Evolutionary conservation across 2,113 vertebrate genomes (phyloP).

Genomic region (Zootoca vivipara): DNA sequence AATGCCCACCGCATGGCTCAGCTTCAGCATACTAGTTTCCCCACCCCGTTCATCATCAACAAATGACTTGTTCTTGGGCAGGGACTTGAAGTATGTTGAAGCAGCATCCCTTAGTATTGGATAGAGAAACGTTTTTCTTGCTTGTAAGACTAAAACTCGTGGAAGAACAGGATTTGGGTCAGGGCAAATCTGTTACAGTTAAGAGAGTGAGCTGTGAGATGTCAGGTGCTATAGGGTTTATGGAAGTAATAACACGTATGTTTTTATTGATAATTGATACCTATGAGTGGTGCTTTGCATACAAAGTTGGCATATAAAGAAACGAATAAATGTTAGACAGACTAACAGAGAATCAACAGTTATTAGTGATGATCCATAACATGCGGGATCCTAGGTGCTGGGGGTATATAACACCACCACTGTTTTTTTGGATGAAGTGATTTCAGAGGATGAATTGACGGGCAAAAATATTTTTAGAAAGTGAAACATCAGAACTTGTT

Average conservation of each 20-base stretch:
- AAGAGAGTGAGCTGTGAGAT: neutral
- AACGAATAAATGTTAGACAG: too few relatives aligned
- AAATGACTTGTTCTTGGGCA: neutral
- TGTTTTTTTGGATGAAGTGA: neutral
- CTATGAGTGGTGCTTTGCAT: too few relatives aligned
- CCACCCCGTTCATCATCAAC: neutral
- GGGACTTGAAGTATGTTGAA: too few relatives aligned
- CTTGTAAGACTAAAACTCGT: too few relatives aligned
- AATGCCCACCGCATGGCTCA: neutral
- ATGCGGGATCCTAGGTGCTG: too few relatives aligned
- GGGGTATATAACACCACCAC: too few relatives aligned
- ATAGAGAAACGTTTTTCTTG: too few relatives aligned
- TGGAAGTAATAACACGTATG: neutral
- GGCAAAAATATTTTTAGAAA: neutral
- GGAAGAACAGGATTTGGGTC: neutral
- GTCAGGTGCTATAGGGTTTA: neutral
- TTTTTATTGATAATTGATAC: too few relatives aligned
- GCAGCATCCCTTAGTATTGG: too few relatives aligned
- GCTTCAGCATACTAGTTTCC: neutral
- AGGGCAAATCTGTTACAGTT: neutral
- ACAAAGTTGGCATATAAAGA: too few relatives aligned
- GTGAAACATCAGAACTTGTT: neutral
- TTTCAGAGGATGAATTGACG: neutral
- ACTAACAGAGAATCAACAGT: too few relatives aligned
- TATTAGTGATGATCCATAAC: too few relatives aligned